A percentile compares a stretch with the other conserved stretches of the same genome.
phyloP scores from a whole-genome alignment of 2,797 vertebrate genomes.

The Sebastes steindachneri region DNA sequence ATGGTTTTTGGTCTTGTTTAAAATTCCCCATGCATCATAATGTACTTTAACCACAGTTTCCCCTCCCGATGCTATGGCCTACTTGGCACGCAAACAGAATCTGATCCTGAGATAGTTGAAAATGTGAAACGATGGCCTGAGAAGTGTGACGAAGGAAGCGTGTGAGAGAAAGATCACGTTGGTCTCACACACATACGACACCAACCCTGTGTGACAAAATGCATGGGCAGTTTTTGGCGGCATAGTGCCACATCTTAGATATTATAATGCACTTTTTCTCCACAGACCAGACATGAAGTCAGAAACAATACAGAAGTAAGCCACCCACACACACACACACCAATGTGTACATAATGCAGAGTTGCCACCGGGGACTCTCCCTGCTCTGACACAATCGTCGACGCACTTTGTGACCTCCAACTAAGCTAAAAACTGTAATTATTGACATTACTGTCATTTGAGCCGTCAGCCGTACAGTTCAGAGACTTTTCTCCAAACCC shows the following conservation, averaged over 20 bases:
- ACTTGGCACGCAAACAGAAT: background rate
- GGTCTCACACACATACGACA: background rate
- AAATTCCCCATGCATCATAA: background rate
- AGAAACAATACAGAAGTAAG: slow-evolving; percentile 20
- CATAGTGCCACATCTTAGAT: background rate
- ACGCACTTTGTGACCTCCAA: slow-evolving; percentile 37
- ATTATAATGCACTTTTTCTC: background rate
- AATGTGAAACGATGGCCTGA: background rate
- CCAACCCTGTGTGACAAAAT: background rate
- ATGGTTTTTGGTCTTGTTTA: slow-evolving; percentile 7
- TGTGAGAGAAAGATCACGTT: background rate
- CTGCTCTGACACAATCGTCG: slow-evolving; percentile 4
- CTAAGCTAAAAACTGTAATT: slow-evolving; percentile 42
- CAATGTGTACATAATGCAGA: background rate
- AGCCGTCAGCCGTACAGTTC: slow-evolving; percentile 17
- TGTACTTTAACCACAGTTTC: background rate
- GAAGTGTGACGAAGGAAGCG: background rate
- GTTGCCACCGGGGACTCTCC: background rate
- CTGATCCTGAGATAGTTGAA: background rate
- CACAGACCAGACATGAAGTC: slow-evolving; percentile 23
- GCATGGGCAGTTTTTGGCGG: background rate
- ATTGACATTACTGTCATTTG: slow-evolving; percentile 33
- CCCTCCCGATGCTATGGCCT: background rate
- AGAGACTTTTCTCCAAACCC: slow-evolving; percentile 15
- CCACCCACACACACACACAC: background rate